phyloP scores from a whole-genome alignment of 2,797 vertebrate genomes.

The Neoniphon sammara region DNA sequence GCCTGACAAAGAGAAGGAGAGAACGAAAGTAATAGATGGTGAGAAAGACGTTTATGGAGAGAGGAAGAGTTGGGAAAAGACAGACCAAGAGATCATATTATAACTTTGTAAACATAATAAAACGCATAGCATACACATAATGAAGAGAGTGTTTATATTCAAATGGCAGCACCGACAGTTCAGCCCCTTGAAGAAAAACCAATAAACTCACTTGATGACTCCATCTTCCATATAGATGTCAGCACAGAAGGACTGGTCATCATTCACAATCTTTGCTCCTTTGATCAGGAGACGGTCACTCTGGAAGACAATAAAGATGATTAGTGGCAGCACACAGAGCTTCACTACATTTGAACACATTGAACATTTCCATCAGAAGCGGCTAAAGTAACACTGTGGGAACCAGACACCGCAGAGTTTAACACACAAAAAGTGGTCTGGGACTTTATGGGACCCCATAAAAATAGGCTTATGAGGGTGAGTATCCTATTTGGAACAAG shows the following conservation, averaged over 20 bases:
- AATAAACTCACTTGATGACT: constrained; percentile 95
- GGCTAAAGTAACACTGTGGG: constrained; percentile 8
- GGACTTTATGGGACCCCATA: constrained; percentile 46
- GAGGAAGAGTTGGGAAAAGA: not conserved
- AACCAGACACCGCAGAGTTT: constrained; percentile 13
- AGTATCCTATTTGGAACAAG: constrained; percentile 41
- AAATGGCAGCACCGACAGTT: not conserved
- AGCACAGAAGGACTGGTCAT: constrained; percentile 98
- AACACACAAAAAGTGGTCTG: not conserved
- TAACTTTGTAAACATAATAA: not conserved
- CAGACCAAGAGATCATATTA: not conserved
- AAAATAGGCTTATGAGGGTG: constrained; percentile 38
- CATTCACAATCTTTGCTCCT: constrained; percentile 98
- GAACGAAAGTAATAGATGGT: rapidly evolving
- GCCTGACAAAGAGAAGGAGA: constrained; percentile 77
- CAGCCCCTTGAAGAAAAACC: not conserved
- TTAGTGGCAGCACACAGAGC: not conserved
- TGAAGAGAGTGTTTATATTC: not conserved
- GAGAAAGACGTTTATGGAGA: not conserved
- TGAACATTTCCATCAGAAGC: not conserved
- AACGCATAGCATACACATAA: not conserved
- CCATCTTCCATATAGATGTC: constrained; percentile 99
- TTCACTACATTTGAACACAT: not conserved
- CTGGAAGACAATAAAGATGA: constrained; percentile 76
- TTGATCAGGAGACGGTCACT: constrained; percentile 98